Evolutionary conservation across 2,797 vertebrate species (phyloP).

Genomic region (Lophotriccus pileatus): DNA sequence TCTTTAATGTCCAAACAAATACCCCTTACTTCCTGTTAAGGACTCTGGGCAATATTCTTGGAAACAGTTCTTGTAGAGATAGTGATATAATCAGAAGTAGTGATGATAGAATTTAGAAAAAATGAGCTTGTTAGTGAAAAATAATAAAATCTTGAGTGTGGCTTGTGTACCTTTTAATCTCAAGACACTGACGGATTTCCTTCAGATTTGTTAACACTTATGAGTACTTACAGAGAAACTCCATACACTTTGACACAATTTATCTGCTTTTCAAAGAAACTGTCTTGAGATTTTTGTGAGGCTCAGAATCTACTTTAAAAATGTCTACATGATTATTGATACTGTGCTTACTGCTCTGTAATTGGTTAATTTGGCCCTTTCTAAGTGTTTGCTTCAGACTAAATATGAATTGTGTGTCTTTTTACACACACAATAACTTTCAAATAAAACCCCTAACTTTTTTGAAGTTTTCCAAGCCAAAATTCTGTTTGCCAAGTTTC

Average conservation of each 20-base stretch:
- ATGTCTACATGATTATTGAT: not conserved
- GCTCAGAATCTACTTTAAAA: not conserved
- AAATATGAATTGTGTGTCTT: not conserved
- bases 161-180: not conserved
- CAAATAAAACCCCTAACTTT: not conserved
- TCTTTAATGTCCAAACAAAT: not conserved
- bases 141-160: not conserved
- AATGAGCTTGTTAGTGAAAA: not conserved
- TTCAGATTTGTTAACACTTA: not conserved
- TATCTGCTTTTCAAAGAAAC: not conserved
- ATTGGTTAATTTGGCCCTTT: not conserved
- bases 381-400: not conserved
- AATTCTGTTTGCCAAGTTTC: conserved; percentile 8
- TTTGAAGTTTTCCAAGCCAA: not conserved
- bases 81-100: not conserved
- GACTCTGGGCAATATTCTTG: not conserved
- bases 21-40: not conserved
- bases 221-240: not conserved
- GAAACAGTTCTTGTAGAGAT: not conserved
- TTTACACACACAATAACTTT: not conserved
- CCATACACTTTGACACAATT: not conserved
- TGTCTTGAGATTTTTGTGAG: not conserved
- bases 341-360: not conserved
- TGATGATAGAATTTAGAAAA: not conserved
- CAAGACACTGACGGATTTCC: not conserved